phyloP scores from a whole-genome alignment of 2,888 invertebrate genomes.

The Lamellibrachia satsuma region DNA sequence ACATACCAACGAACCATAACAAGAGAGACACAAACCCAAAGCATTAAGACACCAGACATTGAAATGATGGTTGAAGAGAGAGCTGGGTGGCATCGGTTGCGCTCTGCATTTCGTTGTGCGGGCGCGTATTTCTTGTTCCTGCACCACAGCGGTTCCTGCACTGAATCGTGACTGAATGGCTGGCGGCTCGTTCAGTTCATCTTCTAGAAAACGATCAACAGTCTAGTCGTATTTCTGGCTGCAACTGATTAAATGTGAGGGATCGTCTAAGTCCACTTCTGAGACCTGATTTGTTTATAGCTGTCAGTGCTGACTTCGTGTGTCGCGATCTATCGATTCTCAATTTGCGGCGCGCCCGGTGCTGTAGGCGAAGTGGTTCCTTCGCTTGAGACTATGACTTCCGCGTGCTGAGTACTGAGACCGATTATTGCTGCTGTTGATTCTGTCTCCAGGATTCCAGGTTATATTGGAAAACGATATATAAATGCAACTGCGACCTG shows the following conservation, averaged over 20 bases:
- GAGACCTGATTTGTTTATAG: background rate
- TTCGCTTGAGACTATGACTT: background rate
- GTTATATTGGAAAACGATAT: background rate
- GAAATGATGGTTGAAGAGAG: no score
- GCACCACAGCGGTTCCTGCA: background rate
- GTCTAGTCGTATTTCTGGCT: background rate
- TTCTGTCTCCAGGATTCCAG: background rate
- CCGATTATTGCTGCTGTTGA: background rate
- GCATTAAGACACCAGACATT: no score
- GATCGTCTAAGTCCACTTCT: conserved; percentile 4
- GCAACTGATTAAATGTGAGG: background rate
- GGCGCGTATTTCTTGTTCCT: background rate
- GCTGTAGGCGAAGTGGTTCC: background rate
- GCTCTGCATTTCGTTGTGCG: no score
- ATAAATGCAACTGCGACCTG: background rate
- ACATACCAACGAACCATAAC: no score
- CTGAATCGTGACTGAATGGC: background rate
- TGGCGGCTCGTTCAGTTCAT: background rate
- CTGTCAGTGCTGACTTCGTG: background rate
- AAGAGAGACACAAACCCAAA: no score
- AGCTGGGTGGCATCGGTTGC: no score
- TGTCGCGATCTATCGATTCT: conserved; percentile 9
- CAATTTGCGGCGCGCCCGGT: background rate
- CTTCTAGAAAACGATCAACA: background rate
- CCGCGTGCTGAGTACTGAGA: background rate